Conservation (phyloP, 2,888 invertebrate genomes). For the Apocheima hispidaria region DNA sequence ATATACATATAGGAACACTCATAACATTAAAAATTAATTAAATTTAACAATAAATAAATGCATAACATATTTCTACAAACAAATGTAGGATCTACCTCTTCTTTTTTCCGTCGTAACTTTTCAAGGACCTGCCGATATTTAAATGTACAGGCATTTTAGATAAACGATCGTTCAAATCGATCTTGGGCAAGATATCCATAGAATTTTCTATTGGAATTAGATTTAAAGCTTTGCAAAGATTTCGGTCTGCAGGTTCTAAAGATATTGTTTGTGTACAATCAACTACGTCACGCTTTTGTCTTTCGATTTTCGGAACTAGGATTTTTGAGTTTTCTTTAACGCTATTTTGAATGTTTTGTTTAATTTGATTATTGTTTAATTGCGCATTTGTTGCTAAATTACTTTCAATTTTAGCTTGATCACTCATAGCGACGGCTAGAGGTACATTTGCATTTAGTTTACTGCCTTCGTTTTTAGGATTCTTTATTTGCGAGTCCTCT, state of each 20-base stretch:
- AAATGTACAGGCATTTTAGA: conserved; percentile 59
- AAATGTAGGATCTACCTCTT: conserved; percentile 45
- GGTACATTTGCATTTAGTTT: conserved; percentile 59
- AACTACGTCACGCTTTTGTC: conserved; percentile 71
- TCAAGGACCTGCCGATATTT: conserved; percentile 65
- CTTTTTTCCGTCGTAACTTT: conserved; percentile 62
- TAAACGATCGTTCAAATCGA: conserved; percentile 62
- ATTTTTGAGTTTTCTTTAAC: conserved; percentile 3
- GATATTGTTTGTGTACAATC: conserved; percentile 65
- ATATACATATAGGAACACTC: conserved; percentile 21
- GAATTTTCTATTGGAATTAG: conserved; percentile 27
- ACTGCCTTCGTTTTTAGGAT: conserved; percentile 33
- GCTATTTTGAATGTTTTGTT: conserved; percentile 6
- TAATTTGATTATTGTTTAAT: conserved; percentile 4
- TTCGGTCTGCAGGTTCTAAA: conserved; percentile 62
- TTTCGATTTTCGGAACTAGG: conserved; percentile 22
- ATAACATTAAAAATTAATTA: conserved; percentile 22
- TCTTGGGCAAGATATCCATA: conserved; percentile 53
- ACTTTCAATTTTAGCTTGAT: conserved; percentile 45
- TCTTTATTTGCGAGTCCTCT: conserved; percentile 58
- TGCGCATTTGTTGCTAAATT: conserved; percentile 34
- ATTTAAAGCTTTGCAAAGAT: conserved; percentile 62
- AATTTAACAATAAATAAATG: conserved; percentile 49
- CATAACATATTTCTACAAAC: conserved; percentile 15
- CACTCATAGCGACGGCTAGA: conserved; percentile 61